phyloP scores from a whole-genome alignment of 35 echinoderm and acorn worm genomes.

The Ophiothrix spiculata region DNA sequence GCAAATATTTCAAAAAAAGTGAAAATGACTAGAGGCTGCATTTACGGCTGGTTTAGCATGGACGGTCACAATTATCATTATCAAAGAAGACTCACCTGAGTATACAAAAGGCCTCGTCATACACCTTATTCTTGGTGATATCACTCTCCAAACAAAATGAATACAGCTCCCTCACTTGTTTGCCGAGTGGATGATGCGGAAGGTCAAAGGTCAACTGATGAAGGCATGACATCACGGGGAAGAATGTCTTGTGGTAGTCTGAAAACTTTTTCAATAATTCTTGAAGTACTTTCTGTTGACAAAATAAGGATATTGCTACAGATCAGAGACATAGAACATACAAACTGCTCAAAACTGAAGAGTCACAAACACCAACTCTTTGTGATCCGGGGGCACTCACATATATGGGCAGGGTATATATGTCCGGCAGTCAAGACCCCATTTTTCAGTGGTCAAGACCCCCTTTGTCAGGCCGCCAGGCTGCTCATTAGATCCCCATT shows the following conservation, averaged over 20 bases:
- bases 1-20: too few species aligned
- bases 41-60: too few species aligned
- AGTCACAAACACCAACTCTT: too few species aligned
- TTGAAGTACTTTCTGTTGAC: conserved; percentile 43
- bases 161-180: conserved; percentile 76
- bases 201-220: conserved; percentile 61
- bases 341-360: too few species aligned
- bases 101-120: conserved; percentile 67
- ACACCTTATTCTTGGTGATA: conserved; percentile 61
- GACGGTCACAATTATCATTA: too few species aligned
- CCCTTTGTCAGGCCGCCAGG: too few species aligned
- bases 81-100: conserved; percentile 54
- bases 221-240: conserved; percentile 52
- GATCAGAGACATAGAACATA: background rate
- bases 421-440: too few species aligned
- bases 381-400: too few species aligned
- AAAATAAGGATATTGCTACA: background rate
- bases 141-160: conserved; percentile 57
- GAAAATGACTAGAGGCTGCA: too few species aligned
- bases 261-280: conserved; percentile 65
- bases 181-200: conserved; percentile 78
- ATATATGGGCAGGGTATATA: too few species aligned
- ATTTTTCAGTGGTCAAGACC: too few species aligned
- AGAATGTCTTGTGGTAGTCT: conserved; percentile 76
- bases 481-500: too few species aligned